Evolutionary conservation across 2,113 vertebrate species (phyloP).

Genomic region (Bujurquina vittata): DNA sequence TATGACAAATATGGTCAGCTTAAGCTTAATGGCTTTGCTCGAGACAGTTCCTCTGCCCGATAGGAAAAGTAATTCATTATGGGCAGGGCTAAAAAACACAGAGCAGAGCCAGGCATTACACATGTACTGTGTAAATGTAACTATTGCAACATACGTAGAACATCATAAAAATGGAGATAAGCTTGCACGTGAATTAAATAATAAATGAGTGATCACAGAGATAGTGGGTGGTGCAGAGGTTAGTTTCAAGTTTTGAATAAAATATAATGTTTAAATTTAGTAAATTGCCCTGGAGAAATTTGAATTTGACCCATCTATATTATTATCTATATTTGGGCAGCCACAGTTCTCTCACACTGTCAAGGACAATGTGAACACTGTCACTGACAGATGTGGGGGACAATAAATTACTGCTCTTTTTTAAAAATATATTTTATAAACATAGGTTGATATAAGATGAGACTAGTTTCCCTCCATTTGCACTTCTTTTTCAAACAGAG

Average conservation of each 20-base stretch:
- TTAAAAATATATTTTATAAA: neutral
- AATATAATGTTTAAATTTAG: neutral
- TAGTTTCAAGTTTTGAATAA: neutral
- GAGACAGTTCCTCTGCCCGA: neutral
- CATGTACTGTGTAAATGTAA: neutral
- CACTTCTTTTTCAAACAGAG: neutral
- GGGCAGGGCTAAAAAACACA: neutral
- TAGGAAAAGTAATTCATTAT: neutral
- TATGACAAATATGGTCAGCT: neutral
- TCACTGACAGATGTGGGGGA: neutral
- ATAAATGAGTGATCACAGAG: neutral
- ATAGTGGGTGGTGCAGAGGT: slow-evolving; percentile 2
- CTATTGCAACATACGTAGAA: neutral
- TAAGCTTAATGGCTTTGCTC: neutral
- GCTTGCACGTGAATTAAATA: neutral
- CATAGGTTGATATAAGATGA: neutral
- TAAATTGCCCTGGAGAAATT: neutral
- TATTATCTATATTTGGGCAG: neutral
- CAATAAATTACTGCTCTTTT: neutral
- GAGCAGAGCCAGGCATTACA: neutral
- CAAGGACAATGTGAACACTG: neutral
- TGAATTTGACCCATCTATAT: neutral
- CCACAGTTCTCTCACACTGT: neutral
- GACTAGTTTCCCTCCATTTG: neutral
- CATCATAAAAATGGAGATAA: neutral